Evolutionary conservation across 1,140 invertebrate genomes (phyloP).

Genomic region (Nebria ingens): DNA sequence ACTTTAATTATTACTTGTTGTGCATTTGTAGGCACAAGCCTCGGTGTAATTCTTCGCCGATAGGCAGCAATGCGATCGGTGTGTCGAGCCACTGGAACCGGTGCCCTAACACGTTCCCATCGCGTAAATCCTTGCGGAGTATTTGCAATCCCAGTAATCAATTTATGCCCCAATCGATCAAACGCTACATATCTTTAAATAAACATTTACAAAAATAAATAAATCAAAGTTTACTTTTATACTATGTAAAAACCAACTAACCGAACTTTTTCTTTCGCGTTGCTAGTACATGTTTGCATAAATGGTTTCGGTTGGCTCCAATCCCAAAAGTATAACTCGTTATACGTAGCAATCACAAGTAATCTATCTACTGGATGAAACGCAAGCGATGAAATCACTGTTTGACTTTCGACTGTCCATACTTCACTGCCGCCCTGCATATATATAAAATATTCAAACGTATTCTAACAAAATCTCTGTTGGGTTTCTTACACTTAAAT

Average conservation of each 20-base stretch:
- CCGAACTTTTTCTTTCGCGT: conserved; percentile 67
- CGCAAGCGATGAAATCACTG: conserved; percentile 73
- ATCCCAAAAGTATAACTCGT: conserved; percentile 84
- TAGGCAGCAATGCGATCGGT: conserved; percentile 23
- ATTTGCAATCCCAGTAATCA: conserved; percentile 80
- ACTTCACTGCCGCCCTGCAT: conserved; percentile 74
- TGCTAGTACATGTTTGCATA: conserved; percentile 54
- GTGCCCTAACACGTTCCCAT: conserved; percentile 41
- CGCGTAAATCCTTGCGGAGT: conserved; percentile 32
- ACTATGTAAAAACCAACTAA: conserved; percentile 29
- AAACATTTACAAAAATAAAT: conserved; percentile 17
- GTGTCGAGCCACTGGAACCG: conserved; percentile 27
- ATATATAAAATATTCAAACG: not conserved
- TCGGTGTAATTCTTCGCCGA: conserved; percentile 25
- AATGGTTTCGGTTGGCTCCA: conserved; percentile 73
- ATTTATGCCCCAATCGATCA: conserved; percentile 66
- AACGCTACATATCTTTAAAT: conserved; percentile 71
- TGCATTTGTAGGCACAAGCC: conserved; percentile 10
- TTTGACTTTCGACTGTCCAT: conserved; percentile 59
- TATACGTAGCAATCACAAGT: conserved; percentile 74
- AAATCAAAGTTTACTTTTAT: conserved; percentile 14
- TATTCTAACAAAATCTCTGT: conserved; percentile 6
- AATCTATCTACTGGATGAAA: conserved; percentile 77
- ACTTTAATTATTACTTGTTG: not conserved
- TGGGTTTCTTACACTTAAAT: conserved; percentile 60